These are phyloP conservation scores for Amniataba percoides DNA, from an alignment of 2,797 vertebrate species.

Conservation along the genomic window DNA sequence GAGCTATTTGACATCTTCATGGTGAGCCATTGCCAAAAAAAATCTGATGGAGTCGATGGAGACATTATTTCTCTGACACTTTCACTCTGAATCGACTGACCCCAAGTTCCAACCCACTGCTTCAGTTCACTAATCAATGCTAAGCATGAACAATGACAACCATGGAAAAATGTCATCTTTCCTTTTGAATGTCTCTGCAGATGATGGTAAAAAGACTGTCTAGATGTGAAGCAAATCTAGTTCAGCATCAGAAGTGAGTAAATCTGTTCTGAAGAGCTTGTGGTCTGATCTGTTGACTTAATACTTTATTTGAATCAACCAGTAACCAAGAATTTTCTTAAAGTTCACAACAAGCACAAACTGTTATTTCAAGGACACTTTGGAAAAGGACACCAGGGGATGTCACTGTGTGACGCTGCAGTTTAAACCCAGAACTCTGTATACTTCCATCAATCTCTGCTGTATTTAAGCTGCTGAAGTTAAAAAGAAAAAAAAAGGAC, in stretches of 20 bases:
- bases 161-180: background rate
- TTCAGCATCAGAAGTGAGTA: slow-evolving; percentile 7
- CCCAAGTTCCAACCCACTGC: background rate
- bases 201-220: background rate
- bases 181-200: background rate
- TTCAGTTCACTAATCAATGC: too few species aligned
- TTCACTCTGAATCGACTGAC: background rate
- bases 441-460: slow-evolving; percentile 33
- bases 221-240: slow-evolving; percentile 7
- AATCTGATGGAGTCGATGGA: background rate
- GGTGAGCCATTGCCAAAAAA: background rate
- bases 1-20: background rate
- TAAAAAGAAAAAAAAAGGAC: slow-evolving; percentile 61
- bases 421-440: slow-evolving; percentile 24
- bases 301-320: background rate
- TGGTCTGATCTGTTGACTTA: background rate
- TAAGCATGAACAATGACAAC: background rate
- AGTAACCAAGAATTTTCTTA: slow-evolving; percentile 8
- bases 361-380: slow-evolving; percentile 11
- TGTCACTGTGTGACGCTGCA: slow-evolving; percentile 14
- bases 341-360: slow-evolving; percentile 19
- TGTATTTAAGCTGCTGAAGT: slow-evolving; percentile 43
- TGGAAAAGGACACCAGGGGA: background rate
- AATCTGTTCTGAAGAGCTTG: background rate
- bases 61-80: background rate